Percentiles rank a stretch among this genome's conserved stretches.
phyloP scores from a whole-genome alignment of 2,888 invertebrate species.

The Cephus sareptanus region DNA sequence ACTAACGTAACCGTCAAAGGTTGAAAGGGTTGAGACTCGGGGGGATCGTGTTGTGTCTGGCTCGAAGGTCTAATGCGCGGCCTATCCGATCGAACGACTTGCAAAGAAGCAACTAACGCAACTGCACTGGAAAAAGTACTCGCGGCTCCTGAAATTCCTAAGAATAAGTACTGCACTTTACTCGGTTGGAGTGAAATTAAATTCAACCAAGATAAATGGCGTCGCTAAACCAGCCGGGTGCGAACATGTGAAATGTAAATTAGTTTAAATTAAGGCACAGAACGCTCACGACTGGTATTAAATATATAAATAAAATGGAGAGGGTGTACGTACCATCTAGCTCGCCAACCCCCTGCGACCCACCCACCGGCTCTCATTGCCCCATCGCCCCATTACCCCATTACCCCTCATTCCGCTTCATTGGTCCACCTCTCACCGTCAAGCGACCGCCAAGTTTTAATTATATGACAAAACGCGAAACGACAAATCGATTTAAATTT shows the following conservation, averaged over 20 bases:
- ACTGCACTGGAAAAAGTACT: slow-evolving; percentile 30
- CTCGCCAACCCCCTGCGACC: too few relatives aligned
- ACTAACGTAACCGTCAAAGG: too few relatives aligned
- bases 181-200: slow-evolving; percentile 50
- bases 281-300: slow-evolving; percentile 34
- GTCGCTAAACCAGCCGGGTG: slow-evolving; percentile 38
- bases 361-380: too few relatives aligned
- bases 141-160: slow-evolving; percentile 39
- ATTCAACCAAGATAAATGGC: slow-evolving; percentile 56
- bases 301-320: slow-evolving; percentile 33
- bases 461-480: slow-evolving; percentile 17
- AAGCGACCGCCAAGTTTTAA: slow-evolving; percentile 11
- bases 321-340: not conserved
- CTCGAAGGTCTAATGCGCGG: not conserved
- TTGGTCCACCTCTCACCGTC: too few relatives aligned
- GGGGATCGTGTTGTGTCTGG: not conserved
- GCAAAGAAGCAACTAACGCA: not conserved
- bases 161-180: slow-evolving; percentile 52
- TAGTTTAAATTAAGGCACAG: slow-evolving; percentile 50
- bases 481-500: slow-evolving; percentile 19
- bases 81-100: not conserved
- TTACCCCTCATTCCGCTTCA: too few relatives aligned
- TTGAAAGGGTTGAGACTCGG: too few relatives aligned
- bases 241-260: slow-evolving; percentile 55
- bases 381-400: too few relatives aligned